Base-by-base conservation (phyloP, 2,888 invertebrate species). In the Himalopsyche japonica region DNA sequence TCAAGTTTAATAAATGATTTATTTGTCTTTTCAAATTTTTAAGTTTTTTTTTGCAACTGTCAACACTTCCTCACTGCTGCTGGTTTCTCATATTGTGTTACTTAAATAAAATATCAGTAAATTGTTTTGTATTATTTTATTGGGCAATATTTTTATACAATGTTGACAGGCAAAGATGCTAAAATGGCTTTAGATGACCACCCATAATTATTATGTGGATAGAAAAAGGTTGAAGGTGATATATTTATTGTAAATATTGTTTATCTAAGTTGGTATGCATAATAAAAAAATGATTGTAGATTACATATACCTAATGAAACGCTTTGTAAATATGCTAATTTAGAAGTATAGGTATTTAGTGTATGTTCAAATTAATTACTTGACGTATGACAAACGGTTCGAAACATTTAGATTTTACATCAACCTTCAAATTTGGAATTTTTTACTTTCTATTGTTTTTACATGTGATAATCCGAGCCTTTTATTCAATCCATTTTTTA, bases 241-340 rank as follows among this genome's bases (percentile, higher is more conserved):
- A 70, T 70, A 70, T 70, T 70, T 70, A 70, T 70, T 82, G 47
- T 82, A 79, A 79, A 82, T 82, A 82, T 64, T 37, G 37, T 57
- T 57, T 79, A 82, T 48, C 47, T 80, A 83, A 47, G 83, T 80
- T 43, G 76, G 57, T 80, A 20, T 83, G 83, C 80, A 80, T 64
- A 79, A 48, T 77, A 77, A 43, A 43, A 43, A 80, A 83, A 79
- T 80, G 76, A 79, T 43, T 78, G 48, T 64, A 43, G 37, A 79
- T 43, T 79, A 76, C 81, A 48, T 83, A 77, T 77, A 49, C 37
- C 49, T 76, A 37, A 64, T 82, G 49, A 30, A 82, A 27, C 47
- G 83, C 79, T 49, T 80, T 83, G 83, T 83, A 83, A 43, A 83
- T 83, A 83, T 30, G 83, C 83, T 83, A 70, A 12, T 15, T 10